phyloP scores from a whole-genome alignment of 2,797 vertebrate genomes.

The Syngnathus acus region DNA sequence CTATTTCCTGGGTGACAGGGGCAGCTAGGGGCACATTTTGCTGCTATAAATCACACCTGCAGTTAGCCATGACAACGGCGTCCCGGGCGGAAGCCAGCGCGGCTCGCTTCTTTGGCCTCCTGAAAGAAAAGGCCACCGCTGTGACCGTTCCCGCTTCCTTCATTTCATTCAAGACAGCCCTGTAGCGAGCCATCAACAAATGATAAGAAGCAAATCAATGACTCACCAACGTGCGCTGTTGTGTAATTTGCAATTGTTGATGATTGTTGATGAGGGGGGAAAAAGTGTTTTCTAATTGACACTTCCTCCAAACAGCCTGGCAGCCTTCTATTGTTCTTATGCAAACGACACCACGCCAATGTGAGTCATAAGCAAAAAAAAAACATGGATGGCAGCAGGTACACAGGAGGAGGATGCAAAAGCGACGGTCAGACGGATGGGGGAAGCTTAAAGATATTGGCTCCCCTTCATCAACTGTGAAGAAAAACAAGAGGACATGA shows the following conservation, averaged over 20 bases:
- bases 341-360: neutral
- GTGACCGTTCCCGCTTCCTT: slow-evolving; percentile 42
- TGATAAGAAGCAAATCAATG: slow-evolving; percentile 41
- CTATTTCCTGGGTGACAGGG: neutral
- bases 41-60: neutral
- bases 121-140: slow-evolving; percentile 31
- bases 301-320: neutral
- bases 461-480: neutral
- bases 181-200: slow-evolving; percentile 47
- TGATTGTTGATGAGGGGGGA: neutral
- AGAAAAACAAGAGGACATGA: neutral
- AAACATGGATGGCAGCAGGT: neutral
- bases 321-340: neutral
- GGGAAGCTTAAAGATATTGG: neutral
- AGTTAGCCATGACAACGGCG: neutral
- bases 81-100: neutral
- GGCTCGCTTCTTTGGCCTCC: slow-evolving; percentile 28
- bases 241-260: neutral
- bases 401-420: neutral
- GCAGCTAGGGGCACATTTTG: neutral
- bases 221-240: slow-evolving; percentile 20
- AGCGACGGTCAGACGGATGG: neutral
- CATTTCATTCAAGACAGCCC: slow-evolving; percentile 67
- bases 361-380: neutral
- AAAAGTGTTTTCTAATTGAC: neutral